Conservation (phyloP, 2,797 vertebrate species). For the Sarcoramphus papa region DNA sequence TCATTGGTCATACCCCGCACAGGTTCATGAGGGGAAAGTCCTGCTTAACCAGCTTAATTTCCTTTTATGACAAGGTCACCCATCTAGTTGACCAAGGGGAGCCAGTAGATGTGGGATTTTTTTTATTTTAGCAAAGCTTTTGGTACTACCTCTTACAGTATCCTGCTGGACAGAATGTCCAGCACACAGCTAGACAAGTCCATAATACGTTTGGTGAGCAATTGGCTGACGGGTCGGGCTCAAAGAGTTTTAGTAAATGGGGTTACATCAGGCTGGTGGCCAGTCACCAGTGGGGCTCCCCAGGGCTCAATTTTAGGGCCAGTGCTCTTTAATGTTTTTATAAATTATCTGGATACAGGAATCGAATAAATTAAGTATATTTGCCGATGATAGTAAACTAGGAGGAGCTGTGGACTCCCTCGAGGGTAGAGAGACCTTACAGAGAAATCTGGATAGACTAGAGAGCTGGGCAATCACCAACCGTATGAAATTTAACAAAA, state of each 20-base stretch:
- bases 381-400: neutral
- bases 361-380: neutral
- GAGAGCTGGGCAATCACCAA: neutral
- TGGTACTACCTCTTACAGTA: neutral
- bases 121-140: neutral
- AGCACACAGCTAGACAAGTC: neutral
- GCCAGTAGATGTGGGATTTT: neutral
- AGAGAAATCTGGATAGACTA: neutral
- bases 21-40: neutral
- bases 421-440: neutral
- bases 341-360: neutral
- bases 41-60: neutral
- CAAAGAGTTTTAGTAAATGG: neutral
- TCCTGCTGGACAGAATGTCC: neutral
- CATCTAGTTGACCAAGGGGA: neutral
- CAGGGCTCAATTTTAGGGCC: neutral
- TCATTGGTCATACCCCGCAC: neutral
- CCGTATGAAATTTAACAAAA: neutral
- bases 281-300: neutral
- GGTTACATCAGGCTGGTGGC: neutral
- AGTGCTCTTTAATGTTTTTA: neutral
- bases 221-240: fast-evolving
- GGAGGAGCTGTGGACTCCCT: neutral
- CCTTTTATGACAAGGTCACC: neutral
- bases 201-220: fast-evolving